Percentiles rank a stretch among this genome's conserved stretches.
Evolutionary conservation across 2,113 vertebrate genomes (phyloP).

Genomic region (Hassar affinis): DNA sequence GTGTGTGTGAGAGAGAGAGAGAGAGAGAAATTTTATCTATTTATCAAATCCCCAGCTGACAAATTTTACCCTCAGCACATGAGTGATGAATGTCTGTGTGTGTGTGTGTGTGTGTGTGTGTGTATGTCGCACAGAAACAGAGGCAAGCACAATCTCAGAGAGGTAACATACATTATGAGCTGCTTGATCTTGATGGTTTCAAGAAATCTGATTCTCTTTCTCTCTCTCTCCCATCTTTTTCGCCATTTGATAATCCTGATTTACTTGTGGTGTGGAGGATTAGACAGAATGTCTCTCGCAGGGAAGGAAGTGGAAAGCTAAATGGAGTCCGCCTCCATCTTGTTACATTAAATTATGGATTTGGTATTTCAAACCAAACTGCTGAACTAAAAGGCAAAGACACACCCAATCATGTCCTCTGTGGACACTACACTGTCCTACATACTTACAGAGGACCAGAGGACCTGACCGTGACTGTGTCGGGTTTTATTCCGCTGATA

Average conservation of each 20-base stretch:
- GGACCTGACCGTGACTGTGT: background rate
- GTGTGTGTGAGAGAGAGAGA: constrained; percentile 8
- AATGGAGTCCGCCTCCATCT: constrained; percentile 19
- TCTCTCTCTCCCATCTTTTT: background rate
- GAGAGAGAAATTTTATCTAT: constrained; percentile 21
- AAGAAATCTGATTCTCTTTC: constrained; percentile 11
- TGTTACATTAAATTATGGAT: constrained; percentile 32
- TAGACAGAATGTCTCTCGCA: constrained; percentile 24
- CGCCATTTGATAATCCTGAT: constrained; percentile 31
- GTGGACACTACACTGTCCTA: background rate
- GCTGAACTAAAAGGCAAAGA: background rate
- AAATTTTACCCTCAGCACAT: constrained; percentile 30
- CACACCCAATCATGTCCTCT: background rate
- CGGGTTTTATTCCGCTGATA: background rate
- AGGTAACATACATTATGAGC: constrained; percentile 38
- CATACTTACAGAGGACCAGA: background rate
- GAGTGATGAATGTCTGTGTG: constrained; percentile 18
- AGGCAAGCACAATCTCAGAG: constrained; percentile 3
- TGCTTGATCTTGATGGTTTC: constrained; percentile 22
- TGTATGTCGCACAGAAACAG: background rate
- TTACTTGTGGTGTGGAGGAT: constrained; percentile 27
- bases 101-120: background rate
- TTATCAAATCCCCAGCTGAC: constrained; percentile 27
- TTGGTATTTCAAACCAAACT: background rate
- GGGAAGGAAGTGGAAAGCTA: constrained; percentile 26